Evolutionary conservation across 2,797 vertebrate species (phyloP).

Genomic region (Bryconaethiops microstoma): DNA sequence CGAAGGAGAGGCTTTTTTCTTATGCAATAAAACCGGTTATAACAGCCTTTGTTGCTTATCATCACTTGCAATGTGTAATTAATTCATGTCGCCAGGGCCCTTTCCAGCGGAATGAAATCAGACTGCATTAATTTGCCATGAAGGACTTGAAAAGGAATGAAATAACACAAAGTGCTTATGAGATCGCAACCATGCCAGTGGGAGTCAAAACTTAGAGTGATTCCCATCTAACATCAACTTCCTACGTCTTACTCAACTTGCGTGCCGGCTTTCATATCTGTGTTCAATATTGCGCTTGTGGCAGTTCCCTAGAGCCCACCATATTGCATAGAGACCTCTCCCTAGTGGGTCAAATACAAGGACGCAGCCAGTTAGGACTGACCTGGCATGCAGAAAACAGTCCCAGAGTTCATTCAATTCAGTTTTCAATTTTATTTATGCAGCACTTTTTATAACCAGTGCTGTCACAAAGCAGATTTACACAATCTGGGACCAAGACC

Average conservation of each 20-base stretch:
- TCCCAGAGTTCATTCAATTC: background rate
- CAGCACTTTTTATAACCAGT: too few relatives aligned
- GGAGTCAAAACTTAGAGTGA: slow-evolving; percentile 10
- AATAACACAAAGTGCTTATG: slow-evolving; percentile 20
- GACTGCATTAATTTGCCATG: slow-evolving; percentile 29
- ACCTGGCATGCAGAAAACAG: background rate
- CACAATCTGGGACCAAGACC: too few relatives aligned
- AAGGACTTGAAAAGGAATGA: slow-evolving; percentile 35
- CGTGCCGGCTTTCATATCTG: slow-evolving; percentile 4
- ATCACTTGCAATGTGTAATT: slow-evolving; percentile 11
- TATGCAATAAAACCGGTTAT: slow-evolving; percentile 14
- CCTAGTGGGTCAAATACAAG: background rate
- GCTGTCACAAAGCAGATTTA: too few relatives aligned
- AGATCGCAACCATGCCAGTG: background rate
- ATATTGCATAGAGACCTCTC: background rate
- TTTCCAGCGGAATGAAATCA: slow-evolving; percentile 29
- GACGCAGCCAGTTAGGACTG: background rate
- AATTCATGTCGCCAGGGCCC: slow-evolving; percentile 8
- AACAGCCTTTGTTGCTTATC: slow-evolving; percentile 10
- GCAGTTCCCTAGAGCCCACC: background rate
- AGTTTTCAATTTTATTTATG: too few relatives aligned
- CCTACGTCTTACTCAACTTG: background rate
- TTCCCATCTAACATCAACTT: slow-evolving; percentile 25
- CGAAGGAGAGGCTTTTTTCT: background rate
- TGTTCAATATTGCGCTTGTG: background rate